Evolutionary conservation across 2,797 vertebrate genomes (phyloP).

Genomic region (Hypotaenidia philippensis): DNA sequence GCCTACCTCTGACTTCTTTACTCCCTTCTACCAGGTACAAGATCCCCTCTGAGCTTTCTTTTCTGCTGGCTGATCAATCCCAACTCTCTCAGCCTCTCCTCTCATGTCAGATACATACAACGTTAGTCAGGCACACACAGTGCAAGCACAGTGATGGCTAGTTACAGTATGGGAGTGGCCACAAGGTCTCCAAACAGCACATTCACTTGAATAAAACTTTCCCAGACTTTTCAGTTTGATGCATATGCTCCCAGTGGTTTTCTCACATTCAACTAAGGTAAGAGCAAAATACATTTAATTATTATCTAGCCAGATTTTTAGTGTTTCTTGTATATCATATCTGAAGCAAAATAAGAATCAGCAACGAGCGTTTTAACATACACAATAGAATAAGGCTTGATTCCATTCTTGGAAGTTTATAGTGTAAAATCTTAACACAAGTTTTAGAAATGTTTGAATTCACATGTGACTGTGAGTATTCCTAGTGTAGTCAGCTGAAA

Average conservation of each 20-base stretch:
- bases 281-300: neutral
- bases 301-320: neutral
- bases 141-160: neutral
- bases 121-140: too few species aligned
- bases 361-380: neutral
- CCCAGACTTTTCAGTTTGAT: neutral
- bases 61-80: neutral
- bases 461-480: neutral
- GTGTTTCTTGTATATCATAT: neutral
- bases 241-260: neutral
- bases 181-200: neutral
- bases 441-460: neutral
- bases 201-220: neutral
- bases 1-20: neutral
- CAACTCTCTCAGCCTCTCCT: neutral
- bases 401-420: neutral
- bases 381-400: neutral
- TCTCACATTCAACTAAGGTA: neutral
- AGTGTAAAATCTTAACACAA: neutral
- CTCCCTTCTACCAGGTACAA: neutral
- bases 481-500: neutral
- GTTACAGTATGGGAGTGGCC: neutral
- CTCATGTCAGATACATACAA: rapidly evolving
- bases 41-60: neutral
- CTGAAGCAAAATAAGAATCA: neutral